phyloP scores from a whole-genome alignment of 2,797 vertebrate species.

The Mormyrops attenuatus region DNA sequence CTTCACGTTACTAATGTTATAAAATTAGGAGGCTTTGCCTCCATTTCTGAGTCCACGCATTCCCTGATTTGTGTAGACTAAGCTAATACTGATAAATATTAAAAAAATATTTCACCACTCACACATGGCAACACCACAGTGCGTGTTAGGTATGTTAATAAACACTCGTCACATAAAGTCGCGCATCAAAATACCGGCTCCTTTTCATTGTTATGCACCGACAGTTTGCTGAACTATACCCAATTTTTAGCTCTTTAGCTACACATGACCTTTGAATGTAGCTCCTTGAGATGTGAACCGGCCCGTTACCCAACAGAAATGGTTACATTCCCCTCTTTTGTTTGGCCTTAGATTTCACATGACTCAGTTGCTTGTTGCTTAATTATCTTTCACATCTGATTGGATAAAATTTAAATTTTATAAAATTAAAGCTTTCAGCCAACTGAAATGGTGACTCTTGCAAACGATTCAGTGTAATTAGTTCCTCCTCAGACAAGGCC shows the following conservation, averaged over 20 bases:
- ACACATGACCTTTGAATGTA: neutral
- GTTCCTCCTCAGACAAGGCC: neutral
- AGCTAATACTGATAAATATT: neutral
- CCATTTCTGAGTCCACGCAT: neutral
- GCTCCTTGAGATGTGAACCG: neutral
- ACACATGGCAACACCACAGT: neutral
- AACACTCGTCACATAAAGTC: neutral
- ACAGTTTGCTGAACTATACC: neutral
- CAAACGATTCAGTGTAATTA: neutral
- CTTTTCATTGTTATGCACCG: neutral
- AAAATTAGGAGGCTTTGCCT: neutral
- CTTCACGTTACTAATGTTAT: neutral
- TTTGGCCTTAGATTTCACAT: neutral
- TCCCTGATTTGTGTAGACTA: neutral
- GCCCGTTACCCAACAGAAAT: neutral
- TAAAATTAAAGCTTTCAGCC: constrained; percentile 1
- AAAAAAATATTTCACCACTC: neutral
- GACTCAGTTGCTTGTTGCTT: neutral
- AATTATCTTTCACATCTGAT: neutral
- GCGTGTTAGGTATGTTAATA: neutral
- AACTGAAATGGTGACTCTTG: neutral
- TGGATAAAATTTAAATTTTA: neutral
- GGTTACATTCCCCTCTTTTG: constrained; percentile 15
- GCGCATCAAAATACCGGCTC: neutral
- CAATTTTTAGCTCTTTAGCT: neutral